Conservation (phyloP, 2,888 invertebrate species). For the Pemphredon lugubris region DNA sequence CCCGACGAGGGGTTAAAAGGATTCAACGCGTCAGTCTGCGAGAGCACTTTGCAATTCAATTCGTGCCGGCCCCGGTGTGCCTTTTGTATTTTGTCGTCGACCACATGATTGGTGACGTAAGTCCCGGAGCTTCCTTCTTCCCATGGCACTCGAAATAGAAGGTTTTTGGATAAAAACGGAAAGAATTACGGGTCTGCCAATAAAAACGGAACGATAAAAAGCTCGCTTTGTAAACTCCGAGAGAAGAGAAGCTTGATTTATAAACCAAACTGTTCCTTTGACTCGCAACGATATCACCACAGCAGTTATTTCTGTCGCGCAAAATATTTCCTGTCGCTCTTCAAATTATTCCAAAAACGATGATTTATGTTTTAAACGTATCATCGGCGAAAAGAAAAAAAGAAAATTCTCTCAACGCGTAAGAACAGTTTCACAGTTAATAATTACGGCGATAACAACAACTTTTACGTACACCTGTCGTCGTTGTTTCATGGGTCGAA, state of each 20-base stretch:
- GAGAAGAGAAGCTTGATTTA: no score
- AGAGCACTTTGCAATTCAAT: conserved; percentile 63
- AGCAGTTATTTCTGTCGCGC: no score
- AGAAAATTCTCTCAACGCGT: no score
- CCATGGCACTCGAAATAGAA: neutral
- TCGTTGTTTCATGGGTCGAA: conserved; percentile 10
- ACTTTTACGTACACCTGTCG: conserved; percentile 16
- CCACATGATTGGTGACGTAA: conserved; percentile 26
- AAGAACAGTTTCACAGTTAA: no score
- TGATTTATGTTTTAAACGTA: neutral
- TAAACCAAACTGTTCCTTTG: no score
- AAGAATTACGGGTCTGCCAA: no score
- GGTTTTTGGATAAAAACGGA: neutral
- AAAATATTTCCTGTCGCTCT: no score
- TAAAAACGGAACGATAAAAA: no score
- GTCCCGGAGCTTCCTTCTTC: conserved; percentile 8
- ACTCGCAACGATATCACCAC: no score
- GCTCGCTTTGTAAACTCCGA: no score
- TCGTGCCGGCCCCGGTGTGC: conserved; percentile 33
- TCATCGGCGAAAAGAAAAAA: neutral
- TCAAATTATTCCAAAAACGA: no score
- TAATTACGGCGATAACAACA: no score
- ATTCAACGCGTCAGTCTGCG: conserved; percentile 56
- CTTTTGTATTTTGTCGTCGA: conserved; percentile 53
- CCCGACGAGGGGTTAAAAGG: conserved; percentile 57